These are phyloP conservation scores for Siderastrea radians DNA, from an alignment of 92 coral and sea anemone species.

Conservation along the genomic window DNA sequence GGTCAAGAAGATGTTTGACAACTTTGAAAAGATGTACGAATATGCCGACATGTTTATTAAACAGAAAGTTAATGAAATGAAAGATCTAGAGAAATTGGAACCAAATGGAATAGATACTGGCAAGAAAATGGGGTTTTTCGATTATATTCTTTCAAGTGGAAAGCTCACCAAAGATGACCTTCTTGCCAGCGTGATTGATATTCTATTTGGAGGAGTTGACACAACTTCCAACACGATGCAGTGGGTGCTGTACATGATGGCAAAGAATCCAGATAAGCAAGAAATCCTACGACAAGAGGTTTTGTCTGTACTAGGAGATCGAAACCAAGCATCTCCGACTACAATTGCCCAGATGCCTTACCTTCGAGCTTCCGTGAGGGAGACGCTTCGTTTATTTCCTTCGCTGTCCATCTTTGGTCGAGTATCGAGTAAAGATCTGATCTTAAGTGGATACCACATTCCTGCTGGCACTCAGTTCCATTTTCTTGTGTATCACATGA, in stretches of 20 bases:
- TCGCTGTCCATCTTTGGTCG: conserved; percentile 33
- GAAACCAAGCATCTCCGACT: conserved; percentile 26
- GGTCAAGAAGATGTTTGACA: conserved; percentile 45
- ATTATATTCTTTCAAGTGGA: conserved; percentile 27
- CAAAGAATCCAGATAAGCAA: too few species aligned
- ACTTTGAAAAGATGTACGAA: conserved; percentile 65
- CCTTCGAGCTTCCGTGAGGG: conserved; percentile 72
- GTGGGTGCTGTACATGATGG: too few species aligned
- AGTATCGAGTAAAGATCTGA: conserved; percentile 42
- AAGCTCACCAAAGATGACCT: too few species aligned
- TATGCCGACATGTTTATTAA: conserved; percentile 60
- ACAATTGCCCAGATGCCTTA: conserved; percentile 71
- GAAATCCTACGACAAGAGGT: conserved; percentile 32
- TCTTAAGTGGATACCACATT: conserved; percentile 66
- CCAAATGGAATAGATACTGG: neutral
- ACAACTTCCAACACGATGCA: conserved; percentile 52
- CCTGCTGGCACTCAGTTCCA: conserved; percentile 62
- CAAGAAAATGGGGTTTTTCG: conserved; percentile 56
- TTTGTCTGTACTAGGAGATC: conserved; percentile 43
- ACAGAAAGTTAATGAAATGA: conserved; percentile 51
- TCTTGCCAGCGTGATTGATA: conserved; percentile 67
- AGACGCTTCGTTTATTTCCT: conserved; percentile 80
- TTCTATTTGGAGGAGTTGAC: conserved; percentile 78
- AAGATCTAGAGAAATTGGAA: conserved; percentile 20
- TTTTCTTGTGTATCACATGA: conserved; percentile 33